phyloP scores from a whole-genome alignment of 1,140 invertebrate genomes.

The Hyles vespertilio region DNA sequence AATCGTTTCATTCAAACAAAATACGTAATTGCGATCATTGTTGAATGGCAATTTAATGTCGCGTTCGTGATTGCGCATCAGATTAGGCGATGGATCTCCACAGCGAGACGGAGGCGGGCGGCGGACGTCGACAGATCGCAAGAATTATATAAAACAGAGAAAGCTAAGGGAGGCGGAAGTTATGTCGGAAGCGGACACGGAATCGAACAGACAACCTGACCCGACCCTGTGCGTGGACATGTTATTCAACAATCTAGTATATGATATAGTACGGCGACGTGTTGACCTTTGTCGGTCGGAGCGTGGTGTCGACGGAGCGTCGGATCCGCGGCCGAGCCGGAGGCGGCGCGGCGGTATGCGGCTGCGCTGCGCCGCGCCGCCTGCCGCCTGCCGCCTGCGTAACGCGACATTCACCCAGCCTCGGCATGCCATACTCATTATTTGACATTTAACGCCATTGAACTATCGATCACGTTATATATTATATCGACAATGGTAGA shows the following conservation, averaged over 20 bases:
- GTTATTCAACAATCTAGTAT: slow-evolving; percentile 49
- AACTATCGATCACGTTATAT: slow-evolving; percentile 21
- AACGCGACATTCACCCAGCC: slow-evolving; percentile 48
- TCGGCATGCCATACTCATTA: slow-evolving; percentile 24
- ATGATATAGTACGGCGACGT: slow-evolving; percentile 33
- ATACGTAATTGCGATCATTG: slow-evolving; percentile 1
- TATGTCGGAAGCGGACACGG: slow-evolving; percentile 61
- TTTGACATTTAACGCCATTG: slow-evolving; percentile 36
- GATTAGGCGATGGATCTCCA: background rate
- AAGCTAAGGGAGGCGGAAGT: slow-evolving; percentile 38
- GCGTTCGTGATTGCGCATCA: slow-evolving; percentile 24
- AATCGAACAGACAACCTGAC: slow-evolving; percentile 40
- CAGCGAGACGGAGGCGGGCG: background rate
- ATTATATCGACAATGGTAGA: background rate
- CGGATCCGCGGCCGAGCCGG: background rate
- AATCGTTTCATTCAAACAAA: slow-evolving; percentile 1
- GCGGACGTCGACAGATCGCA: slow-evolving; percentile 10
- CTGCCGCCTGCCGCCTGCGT: slow-evolving; percentile 13
- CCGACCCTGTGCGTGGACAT: slow-evolving; percentile 51
- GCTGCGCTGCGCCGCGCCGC: background rate
- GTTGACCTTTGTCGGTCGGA: slow-evolving; percentile 45
- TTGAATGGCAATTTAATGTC: slow-evolving; percentile 2
- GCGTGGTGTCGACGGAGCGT: slow-evolving; percentile 16
- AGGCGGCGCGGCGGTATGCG: slow-evolving; percentile 13
- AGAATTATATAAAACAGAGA: slow-evolving; percentile 52